These are phyloP conservation scores for Gymnarchus niloticus DNA, from an alignment of 2,113 vertebrate genomes.

Conservation along the genomic window DNA sequence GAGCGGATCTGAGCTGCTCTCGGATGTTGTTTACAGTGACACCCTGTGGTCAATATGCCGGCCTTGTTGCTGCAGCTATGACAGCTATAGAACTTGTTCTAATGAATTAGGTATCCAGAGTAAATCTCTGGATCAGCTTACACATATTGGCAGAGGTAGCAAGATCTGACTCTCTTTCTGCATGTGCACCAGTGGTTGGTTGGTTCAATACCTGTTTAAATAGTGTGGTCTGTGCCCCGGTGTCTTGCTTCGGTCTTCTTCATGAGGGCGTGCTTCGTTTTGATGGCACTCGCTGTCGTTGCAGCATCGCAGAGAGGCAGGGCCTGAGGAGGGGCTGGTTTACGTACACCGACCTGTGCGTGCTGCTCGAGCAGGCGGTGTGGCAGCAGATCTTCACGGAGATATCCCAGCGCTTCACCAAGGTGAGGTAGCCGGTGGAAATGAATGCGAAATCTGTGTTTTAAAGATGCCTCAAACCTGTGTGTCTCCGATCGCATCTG, in stretches of 20 bases:
- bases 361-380: conserved; percentile 80
- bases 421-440: conserved; percentile 63
- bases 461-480: not conserved
- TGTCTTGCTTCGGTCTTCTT: not conserved
- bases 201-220: not conserved
- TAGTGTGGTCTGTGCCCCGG: not conserved
- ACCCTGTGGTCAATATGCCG: not conserved
- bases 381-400: conserved; percentile 78
- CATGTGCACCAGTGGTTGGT: not conserved
- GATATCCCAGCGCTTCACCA: conserved; percentile 81
- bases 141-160: not conserved
- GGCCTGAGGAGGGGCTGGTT: conserved; percentile 90
- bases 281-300: not conserved
- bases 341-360: conserved; percentile 91
- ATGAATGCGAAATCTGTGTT: not conserved
- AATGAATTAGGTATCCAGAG: not conserved
- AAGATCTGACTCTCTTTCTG: not conserved
- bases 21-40: too few species aligned
- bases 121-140: not conserved
- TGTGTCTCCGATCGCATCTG: not conserved
- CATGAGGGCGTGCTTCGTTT: not conserved
- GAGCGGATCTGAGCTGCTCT: too few species aligned
- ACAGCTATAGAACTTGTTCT: not conserved
- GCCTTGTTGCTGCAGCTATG: not conserved
- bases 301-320: conserved; percentile 83